A percentile compares a stretch with the other conserved stretches of the same genome.
phyloP scores from a whole-genome alignment of 2,113 vertebrate species.

The Megaceryle maxima region DNA sequence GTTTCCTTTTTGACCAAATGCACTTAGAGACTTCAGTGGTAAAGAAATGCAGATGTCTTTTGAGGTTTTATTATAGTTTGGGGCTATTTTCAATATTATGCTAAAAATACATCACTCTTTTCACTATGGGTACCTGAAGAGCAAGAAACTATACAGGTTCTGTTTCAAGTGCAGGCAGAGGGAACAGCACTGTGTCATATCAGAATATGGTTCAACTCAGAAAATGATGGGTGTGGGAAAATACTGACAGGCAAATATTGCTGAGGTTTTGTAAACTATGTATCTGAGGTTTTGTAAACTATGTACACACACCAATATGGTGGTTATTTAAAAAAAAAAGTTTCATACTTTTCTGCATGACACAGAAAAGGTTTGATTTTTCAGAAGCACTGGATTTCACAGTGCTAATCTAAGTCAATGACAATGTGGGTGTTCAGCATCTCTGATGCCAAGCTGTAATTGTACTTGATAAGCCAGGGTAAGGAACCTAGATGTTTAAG shows the following conservation, averaged over 20 bases:
- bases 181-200: background rate
- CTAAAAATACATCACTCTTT: background rate
- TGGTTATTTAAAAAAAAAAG: background rate
- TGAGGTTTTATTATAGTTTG: background rate
- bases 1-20: background rate
- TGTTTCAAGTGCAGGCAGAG: background rate
- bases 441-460: constrained; percentile 3
- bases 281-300: background rate
- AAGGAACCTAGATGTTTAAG: constrained; percentile 18
- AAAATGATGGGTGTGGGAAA: background rate
- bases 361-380: background rate
- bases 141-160: background rate
- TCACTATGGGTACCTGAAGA: background rate
- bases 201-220: background rate
- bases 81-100: background rate
- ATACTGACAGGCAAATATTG: background rate
- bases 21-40: background rate
- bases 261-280: background rate
- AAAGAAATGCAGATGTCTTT: background rate
- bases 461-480: background rate
- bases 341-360: background rate
- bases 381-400: background rate
- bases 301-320: background rate
- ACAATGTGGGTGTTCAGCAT: background rate
- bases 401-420: background rate